A percentile compares a stretch with the other conserved stretches of the same genome.
Conservation (phyloP, 2,797 vertebrate species). For the Petrocephalus sullivani region DNA sequence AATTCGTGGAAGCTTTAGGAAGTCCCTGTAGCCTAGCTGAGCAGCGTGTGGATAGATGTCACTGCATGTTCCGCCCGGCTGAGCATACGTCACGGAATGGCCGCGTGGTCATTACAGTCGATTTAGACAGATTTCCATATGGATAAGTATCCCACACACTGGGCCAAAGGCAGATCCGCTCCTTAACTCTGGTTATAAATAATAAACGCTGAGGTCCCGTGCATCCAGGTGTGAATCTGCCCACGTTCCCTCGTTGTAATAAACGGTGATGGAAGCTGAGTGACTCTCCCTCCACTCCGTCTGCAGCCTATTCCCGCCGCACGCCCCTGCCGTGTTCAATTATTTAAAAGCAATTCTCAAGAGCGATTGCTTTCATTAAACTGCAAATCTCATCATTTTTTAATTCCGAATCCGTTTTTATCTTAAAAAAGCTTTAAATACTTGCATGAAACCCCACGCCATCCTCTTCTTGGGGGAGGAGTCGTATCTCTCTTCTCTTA, state of each 20-base stretch:
- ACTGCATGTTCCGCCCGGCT: neutral
- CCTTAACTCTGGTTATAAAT: neutral
- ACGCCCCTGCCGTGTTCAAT: neutral
- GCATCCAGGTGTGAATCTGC: neutral
- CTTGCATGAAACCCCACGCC: neutral
- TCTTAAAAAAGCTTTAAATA: slow-evolving; percentile 10
- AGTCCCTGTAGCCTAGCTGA: neutral
- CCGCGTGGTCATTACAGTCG: neutral
- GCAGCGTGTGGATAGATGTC: neutral
- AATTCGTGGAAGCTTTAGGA: slow-evolving; percentile 11
- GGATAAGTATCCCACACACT: neutral
- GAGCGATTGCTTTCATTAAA: slow-evolving; percentile 3
- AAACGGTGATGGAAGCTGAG: neutral
- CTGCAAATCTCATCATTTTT: slow-evolving; percentile 1
- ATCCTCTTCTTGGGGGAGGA: neutral
- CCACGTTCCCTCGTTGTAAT: neutral
- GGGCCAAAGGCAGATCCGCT: neutral
- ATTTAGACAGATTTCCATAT: neutral
- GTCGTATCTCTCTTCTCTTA: neutral
- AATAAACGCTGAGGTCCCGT: neutral
- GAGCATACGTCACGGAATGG: neutral
- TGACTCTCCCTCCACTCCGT: neutral
- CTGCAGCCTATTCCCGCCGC: neutral
- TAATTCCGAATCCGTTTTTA: neutral
- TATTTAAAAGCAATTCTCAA: slow-evolving; percentile 10